These are phyloP conservation scores for Creontiades dilutus DNA, from an alignment of 2,888 invertebrate genomes.

Conservation along the genomic window DNA sequence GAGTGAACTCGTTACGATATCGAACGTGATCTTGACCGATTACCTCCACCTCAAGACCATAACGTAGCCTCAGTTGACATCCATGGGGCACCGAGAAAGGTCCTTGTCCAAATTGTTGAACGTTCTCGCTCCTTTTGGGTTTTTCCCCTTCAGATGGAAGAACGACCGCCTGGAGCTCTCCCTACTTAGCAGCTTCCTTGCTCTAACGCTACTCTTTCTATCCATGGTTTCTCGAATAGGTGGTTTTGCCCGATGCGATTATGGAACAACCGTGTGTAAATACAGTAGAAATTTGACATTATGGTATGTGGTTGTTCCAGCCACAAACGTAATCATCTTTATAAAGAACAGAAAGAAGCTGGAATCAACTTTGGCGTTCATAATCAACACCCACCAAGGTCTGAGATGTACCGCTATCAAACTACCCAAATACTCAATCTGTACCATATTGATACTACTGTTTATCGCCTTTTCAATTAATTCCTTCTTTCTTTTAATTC, in stretches of 20 bases:
- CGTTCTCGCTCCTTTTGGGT: background rate
- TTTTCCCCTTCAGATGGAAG: slow-evolving; percentile 44
- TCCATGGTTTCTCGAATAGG: background rate
- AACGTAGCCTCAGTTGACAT: too few relatives aligned
- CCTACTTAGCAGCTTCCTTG: background rate
- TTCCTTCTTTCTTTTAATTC: background rate
- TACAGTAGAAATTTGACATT: background rate
- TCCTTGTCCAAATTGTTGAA: background rate
- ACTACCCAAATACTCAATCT: background rate
- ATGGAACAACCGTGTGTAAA: background rate
- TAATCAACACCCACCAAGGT: background rate
- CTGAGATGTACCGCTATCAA: background rate
- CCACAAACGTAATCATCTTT: background rate
- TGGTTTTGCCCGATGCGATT: background rate
- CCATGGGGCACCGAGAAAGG: background rate
- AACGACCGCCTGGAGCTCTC: background rate
- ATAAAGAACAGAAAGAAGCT: background rate
- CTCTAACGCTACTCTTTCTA: background rate
- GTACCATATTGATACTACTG: background rate
- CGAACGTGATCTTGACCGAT: too few relatives aligned
- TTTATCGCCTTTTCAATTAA: background rate
- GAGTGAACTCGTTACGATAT: too few relatives aligned
- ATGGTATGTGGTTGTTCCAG: background rate
- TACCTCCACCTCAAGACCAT: too few relatives aligned
- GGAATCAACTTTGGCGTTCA: background rate